Evolutionary conservation across 2,113 vertebrate genomes (phyloP).

Genomic region (Anthoscopus minutus): DNA sequence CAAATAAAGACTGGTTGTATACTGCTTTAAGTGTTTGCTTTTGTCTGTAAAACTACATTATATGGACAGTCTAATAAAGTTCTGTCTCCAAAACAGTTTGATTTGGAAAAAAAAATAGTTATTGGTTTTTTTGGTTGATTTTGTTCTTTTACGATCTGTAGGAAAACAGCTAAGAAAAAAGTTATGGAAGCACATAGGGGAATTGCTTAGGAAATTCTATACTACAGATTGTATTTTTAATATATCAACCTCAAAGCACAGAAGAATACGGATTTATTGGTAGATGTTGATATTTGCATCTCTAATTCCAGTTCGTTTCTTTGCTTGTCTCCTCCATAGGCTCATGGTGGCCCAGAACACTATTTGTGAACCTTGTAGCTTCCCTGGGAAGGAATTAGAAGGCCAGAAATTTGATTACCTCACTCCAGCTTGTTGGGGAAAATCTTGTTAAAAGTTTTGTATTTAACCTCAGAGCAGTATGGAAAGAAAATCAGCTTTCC

Average conservation of each 20-base stretch:
- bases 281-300: background rate
- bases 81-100: background rate
- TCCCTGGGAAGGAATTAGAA: background rate
- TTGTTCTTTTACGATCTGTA: background rate
- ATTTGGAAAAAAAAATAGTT: background rate
- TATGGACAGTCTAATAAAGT: background rate
- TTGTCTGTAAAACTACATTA: background rate
- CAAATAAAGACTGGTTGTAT: background rate
- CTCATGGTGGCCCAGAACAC: background rate
- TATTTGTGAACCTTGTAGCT: background rate
- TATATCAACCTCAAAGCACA: background rate
- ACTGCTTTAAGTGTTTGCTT: background rate
- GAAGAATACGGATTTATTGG: background rate
- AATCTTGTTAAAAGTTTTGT: background rate
- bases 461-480: background rate
- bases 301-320: background rate
- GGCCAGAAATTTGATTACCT: background rate
- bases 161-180: background rate
- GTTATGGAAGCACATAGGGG: background rate
- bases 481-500: background rate
- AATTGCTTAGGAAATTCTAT: background rate
- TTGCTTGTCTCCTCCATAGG: background rate
- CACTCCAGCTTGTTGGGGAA: background rate
- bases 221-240: fast-evolving
- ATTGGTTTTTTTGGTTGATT: background rate